These are phyloP conservation scores for Bombus pyrosoma DNA, from an alignment of 1,140 invertebrate species.

Conservation along the genomic window DNA sequence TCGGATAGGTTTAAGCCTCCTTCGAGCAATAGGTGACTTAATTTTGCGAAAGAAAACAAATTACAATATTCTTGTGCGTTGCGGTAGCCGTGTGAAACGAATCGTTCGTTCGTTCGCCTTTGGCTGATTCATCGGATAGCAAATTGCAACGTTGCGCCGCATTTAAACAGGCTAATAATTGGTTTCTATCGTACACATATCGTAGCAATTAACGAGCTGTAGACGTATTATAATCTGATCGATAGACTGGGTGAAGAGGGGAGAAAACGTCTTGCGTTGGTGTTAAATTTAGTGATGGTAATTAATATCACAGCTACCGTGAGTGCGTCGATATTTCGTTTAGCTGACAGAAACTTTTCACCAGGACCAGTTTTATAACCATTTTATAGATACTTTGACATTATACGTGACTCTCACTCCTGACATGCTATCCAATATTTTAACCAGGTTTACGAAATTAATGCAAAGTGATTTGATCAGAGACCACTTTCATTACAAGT, in stretches of 20 bases:
- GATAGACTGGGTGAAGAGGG: not conserved
- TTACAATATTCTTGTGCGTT: not conserved
- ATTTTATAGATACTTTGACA: constrained; percentile 50
- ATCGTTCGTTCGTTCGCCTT: no score
- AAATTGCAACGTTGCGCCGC: not conserved
- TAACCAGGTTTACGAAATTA: constrained; percentile 37
- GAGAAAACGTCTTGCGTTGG: not conserved
- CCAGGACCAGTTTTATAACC: constrained; percentile 53
- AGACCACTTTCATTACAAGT: constrained; percentile 24
- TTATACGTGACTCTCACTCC: constrained; percentile 57
- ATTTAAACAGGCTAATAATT: not conserved
- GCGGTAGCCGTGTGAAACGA: no score
- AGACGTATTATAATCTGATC: not conserved
- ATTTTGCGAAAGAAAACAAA: not conserved
- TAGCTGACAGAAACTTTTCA: constrained; percentile 39
- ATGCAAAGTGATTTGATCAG: not conserved
- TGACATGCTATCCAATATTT: constrained; percentile 27
- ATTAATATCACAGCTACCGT: constrained; percentile 12
- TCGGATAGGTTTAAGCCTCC: not conserved
- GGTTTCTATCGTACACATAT: not conserved
- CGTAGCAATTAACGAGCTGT: not conserved
- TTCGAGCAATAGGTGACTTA: constrained; percentile 1
- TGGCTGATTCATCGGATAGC: no score
- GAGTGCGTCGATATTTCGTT: not conserved
- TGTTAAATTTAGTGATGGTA: no score